Evolutionary conservation across 2,797 vertebrate genomes (phyloP), one percentile per base, ranked within the genome.

Genomic region (Danio aesculapii): DNA sequence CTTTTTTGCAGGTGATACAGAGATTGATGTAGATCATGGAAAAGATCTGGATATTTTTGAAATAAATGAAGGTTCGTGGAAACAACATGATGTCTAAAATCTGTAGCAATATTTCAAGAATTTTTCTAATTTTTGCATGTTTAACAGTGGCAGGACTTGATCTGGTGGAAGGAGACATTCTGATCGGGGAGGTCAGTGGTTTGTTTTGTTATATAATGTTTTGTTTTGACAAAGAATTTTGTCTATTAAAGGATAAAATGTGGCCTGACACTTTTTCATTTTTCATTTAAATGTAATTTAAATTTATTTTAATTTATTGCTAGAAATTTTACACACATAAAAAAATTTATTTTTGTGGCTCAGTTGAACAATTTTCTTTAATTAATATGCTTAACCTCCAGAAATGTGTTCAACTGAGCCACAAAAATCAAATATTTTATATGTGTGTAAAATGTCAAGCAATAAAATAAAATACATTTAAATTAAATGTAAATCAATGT

Each of bases 161-260:
- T 70, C 91, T 98, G 88, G 90, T 95, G 86, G 96, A 98, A 77
- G 97, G 97, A 81, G 96, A 97, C 83, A 96, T 98, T 66, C 88
- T 71, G 74, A 79, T 91, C 61, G 84, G 91, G 0, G n/a, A 41
- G 83, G 97, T 97, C 72, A 94, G 95, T 92, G 9, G 10, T 46
- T 1, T 43, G 44, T 8, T 53, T n/a, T 70, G 6, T 30, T 30
- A 30, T 30, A 30, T 30, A 1, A 30, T 30, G 30, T 30, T 30
- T 30, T 30, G 1, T 71, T 49, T 12, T 49, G 2, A 1, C 30
- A 1, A 49, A 49, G 1, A 49, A 12, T 49, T 49, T 8, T 49
- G 47, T 1, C 5, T 49, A 49, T 12, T 49, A 8, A 12, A 49
- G 47, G 2, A 8, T 49, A 1, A 49, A 49, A 49, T 12, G 7